phyloP scores from a whole-genome alignment of 2,888 invertebrate genomes.

The Mythimna pallens region DNA sequence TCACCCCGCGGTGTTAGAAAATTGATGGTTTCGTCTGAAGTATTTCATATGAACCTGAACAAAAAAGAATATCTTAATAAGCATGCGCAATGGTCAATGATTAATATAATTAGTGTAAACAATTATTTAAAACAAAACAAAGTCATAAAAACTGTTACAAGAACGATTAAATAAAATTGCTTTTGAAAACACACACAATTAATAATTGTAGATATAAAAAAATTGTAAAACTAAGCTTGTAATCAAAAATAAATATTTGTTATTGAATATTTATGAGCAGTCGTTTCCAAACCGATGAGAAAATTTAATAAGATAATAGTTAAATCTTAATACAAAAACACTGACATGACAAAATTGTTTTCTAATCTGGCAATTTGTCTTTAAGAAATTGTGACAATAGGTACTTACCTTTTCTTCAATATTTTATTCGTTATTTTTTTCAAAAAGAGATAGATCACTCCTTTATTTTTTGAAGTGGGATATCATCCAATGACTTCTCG shows the following conservation, averaged over 20 bases:
- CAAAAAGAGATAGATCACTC: not conserved
- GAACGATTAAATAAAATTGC: slow-evolving; percentile 1
- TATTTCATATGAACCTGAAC: no score
- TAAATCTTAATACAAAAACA: slow-evolving; percentile 35
- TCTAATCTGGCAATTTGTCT: slow-evolving; percentile 45
- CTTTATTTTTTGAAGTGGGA: no score
- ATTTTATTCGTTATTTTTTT: no score
- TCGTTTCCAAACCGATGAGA: slow-evolving; percentile 28
- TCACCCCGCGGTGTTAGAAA: no score
- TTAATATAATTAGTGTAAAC: not conserved
- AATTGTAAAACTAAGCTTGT: slow-evolving; percentile 10
- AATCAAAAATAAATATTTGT: slow-evolving; percentile 31
- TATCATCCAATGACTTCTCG: no score
- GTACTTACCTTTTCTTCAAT: slow-evolving; percentile 13
- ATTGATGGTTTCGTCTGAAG: no score
- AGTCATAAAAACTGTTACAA: slow-evolving; percentile 2
- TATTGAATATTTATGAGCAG: slow-evolving; percentile 47
- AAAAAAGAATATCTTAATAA: no score
- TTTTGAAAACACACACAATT: slow-evolving; percentile 5
- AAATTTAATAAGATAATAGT: slow-evolving; percentile 34
- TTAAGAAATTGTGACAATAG: slow-evolving; percentile 28
- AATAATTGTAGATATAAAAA: slow-evolving; percentile 22
- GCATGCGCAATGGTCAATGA: not conserved
- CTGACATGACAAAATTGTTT: not conserved
- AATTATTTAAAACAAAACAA: not conserved